Evolutionary conservation across 2,888 invertebrate genomes (phyloP).

Genomic region (Meiosimyza decipiens): DNA sequence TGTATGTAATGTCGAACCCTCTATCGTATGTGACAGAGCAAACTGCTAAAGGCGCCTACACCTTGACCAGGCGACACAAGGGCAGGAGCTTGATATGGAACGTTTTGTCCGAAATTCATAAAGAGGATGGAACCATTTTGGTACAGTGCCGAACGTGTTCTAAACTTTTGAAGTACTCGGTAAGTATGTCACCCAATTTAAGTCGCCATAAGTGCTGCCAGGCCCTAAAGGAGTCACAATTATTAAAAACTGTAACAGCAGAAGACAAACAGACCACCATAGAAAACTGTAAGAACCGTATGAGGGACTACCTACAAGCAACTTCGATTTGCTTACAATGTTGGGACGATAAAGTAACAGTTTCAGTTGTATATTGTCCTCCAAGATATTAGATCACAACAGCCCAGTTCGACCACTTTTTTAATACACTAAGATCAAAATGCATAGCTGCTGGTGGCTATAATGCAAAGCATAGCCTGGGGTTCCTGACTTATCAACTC

Average conservation of each 20-base stretch:
- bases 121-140: not conserved
- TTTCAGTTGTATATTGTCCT: no score
- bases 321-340: no score
- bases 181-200: slow-evolving; percentile 27
- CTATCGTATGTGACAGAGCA: slow-evolving; percentile 12
- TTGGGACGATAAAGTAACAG: no score
- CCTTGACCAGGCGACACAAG: slow-evolving; percentile 17
- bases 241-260: slow-evolving; percentile 21
- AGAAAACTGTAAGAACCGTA: slow-evolving; percentile 6
- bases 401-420: no score
- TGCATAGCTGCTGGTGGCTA: no score
- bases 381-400: no score
- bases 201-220: slow-evolving; percentile 31
- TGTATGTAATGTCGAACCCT: slow-evolving; percentile 17
- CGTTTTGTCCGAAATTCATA: not conserved
- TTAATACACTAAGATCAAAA: no score
- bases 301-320: no score
- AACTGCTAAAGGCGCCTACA: slow-evolving; percentile 33
- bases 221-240: not conserved
- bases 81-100: not conserved
- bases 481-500: no score
- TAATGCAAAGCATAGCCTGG: no score
- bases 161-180: slow-evolving; percentile 24
- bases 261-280: slow-evolving; percentile 17
- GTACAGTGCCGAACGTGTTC: slow-evolving; percentile 28